Evolutionary conservation across 2,888 invertebrate species (phyloP), one percentile per base, ranked within the genome.

Genomic region (Hermaeophaga mercurialis): DNA sequence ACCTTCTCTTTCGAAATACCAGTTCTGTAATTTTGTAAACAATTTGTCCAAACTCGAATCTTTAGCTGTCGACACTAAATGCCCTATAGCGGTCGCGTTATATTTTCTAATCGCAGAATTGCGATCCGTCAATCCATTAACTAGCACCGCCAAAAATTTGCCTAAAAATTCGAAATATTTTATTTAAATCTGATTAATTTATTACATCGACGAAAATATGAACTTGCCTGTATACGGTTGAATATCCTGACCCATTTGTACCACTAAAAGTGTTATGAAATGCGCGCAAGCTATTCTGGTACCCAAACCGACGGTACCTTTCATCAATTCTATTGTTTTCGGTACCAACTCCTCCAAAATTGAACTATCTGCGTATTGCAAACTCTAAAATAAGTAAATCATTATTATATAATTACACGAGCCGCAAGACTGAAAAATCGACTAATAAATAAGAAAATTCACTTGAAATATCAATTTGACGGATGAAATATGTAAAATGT

Each of bases 31-130:
- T 69, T 83, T 85, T 33, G 78, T 79, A 60, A 88, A 81, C 57
- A 88, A 74, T 70, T 86, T 87, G 64, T 86, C 85, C 26, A 87
- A 78, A 73, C 85, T 87, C 52, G 84, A 81, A 61, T 85, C 89
- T 80, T 94, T 95, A 26, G 94, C 93, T 58, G 85, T 83, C 11
- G 87, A 86, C 6, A 92, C 88, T 3, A 96, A 81, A 71, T 94
- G 89, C 0, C 96, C 96, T 58, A 96, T 84, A 12, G 93, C 88
- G 52, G 85, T 84, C 0, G 94, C 90, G 74, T 89, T 92, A 62
- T 90, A 88, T 78, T 91, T 94, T 67, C 94, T 82, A 0, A 95
- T 86, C 0, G 90, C 88, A 0, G 86, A 80, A 73, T 94, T 95
- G 56, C 93, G 84, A 76, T 96, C 95, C 41, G 88, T 87, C 12